phyloP scores from a whole-genome alignment of 2,888 invertebrate genomes.

The Nomada fucata region DNA sequence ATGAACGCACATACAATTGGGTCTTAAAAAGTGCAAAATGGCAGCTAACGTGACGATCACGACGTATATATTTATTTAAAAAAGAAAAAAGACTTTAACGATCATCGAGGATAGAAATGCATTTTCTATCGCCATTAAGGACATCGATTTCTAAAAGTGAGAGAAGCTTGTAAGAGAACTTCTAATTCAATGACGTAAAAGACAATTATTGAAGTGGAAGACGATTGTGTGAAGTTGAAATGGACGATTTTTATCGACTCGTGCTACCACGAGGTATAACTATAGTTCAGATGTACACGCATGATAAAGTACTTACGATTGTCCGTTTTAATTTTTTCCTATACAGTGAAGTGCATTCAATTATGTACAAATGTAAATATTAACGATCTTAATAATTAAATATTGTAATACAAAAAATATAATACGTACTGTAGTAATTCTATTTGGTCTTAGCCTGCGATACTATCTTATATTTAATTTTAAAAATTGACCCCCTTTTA shows the following conservation, averaged over 20 bases:
- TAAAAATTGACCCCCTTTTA: background rate
- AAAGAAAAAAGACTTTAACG: constrained; percentile 25
- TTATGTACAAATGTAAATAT: constrained; percentile 82
- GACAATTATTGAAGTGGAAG: constrained; percentile 9
- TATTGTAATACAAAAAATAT: constrained; percentile 72
- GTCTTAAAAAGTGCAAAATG: constrained; percentile 46
- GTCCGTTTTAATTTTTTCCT: constrained; percentile 63
- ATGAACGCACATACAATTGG: constrained; percentile 60
- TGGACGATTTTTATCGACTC: constrained; percentile 21
- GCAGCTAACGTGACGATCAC: constrained; percentile 62
- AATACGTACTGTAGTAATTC: background rate
- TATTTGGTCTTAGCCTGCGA: background rate
- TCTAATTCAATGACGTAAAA: constrained; percentile 17
- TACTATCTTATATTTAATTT: background rate
- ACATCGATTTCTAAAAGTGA: background rate
- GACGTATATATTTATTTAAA: constrained; percentile 48
- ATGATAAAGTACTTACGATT: constrained; percentile 68
- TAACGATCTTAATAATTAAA: constrained; percentile 73
- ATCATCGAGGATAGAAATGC: constrained; percentile 39
- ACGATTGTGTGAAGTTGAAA: constrained; percentile 24
- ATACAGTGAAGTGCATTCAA: constrained; percentile 68
- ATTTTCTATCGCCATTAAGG: constrained; percentile 29
- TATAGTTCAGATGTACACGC: constrained; percentile 34
- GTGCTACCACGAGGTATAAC: constrained; percentile 11
- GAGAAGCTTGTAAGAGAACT: background rate